phyloP scores from a whole-genome alignment of 2,797 vertebrate species.

The Carcharodon carcharias region DNA sequence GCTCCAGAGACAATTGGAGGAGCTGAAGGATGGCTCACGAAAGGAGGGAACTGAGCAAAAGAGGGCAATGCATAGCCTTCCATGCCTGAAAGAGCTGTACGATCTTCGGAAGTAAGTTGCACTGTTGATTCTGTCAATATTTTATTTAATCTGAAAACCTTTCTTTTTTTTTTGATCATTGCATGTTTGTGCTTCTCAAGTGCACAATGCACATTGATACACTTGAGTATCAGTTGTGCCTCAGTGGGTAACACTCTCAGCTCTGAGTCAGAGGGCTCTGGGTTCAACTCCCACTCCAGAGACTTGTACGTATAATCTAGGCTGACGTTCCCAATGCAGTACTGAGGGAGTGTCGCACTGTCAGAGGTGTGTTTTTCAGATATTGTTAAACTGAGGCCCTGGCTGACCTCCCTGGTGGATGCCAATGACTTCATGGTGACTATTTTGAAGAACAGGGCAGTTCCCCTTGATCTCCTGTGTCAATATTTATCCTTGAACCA shows the following conservation, averaged over 20 bases:
- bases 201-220: background rate
- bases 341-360: background rate
- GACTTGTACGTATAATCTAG: background rate
- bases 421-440: background rate
- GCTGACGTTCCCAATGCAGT: background rate
- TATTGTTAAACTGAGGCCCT: background rate
- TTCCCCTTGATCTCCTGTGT: background rate
- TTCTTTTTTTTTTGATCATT: background rate
- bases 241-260: background rate
- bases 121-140: background rate
- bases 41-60: constrained; percentile 63
- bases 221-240: background rate
- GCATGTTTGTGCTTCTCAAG: background rate
- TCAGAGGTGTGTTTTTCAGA: background rate
- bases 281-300: background rate
- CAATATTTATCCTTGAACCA: background rate
- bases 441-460: background rate
- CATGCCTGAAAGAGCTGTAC: constrained; percentile 83
- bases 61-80: constrained; percentile 68
- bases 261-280: background rate
- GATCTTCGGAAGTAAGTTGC: constrained; percentile 78
- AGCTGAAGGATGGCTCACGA: constrained; percentile 57
- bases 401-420: background rate
- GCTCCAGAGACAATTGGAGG: constrained; percentile 79
- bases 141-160: background rate